phyloP scores from a whole-genome alignment of 2,888 invertebrate genomes.

The Salpingus planirostris region DNA sequence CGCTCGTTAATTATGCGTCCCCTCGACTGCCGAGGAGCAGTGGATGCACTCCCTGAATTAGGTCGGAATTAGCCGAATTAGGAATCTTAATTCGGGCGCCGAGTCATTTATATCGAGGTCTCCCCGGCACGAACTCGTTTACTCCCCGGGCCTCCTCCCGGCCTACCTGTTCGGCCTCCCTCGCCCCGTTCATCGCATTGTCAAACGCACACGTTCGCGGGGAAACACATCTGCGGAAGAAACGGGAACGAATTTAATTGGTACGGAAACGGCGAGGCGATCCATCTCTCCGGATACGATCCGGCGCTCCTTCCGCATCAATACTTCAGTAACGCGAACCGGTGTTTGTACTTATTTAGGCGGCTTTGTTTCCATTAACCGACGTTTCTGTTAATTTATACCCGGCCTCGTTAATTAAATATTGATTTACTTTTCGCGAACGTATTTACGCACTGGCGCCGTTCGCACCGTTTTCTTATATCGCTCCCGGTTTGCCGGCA shows the following conservation, averaged over 20 bases:
- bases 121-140: too few species aligned
- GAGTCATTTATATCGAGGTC: too few species aligned
- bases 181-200: conserved; percentile 14
- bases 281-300: conserved; percentile 18
- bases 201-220: conserved; percentile 11
- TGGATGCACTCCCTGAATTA: too few species aligned
- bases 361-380: conserved; percentile 20
- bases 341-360: conserved; percentile 21
- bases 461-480: too few species aligned
- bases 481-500: too few species aligned
- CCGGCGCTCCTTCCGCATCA: conserved; percentile 17
- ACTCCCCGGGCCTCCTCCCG: too few species aligned
- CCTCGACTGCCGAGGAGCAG: too few species aligned
- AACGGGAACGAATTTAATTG: conserved; percentile 16
- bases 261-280: conserved; percentile 13
- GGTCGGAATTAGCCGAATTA: too few species aligned
- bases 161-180: too few species aligned
- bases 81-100: too few species aligned
- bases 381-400: conserved; percentile 20
- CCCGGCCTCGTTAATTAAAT: conserved; percentile 20
- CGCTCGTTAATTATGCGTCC: too few species aligned
- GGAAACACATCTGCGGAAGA: conserved; percentile 8
- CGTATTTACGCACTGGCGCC: too few species aligned
- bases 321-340: conserved; percentile 18
- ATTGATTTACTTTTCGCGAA: conserved; percentile 19